Evolutionary conservation across 2,888 invertebrate genomes (phyloP), one percentile per base, ranked within the genome.

Genomic region (Parnassius glacialis): DNA sequence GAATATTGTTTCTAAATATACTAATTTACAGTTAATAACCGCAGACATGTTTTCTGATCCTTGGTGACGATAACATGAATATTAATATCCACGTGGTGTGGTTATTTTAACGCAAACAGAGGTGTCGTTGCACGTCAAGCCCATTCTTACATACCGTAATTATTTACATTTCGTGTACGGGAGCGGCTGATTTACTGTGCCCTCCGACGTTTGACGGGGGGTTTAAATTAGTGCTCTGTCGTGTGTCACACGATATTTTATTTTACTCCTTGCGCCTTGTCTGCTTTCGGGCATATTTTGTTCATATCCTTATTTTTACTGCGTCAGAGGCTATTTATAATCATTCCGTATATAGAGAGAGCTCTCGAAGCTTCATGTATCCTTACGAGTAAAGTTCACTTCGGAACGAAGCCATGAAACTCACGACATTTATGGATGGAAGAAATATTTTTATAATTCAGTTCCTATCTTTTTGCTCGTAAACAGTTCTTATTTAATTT

Each of bases 221-320:
- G 80, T 78, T 85, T 89, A 84, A 90, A 87, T 90, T 88, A 87
- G 83, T 84, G 80, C 79, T 78, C 78, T 81, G 85, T 83, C 84
- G 81, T 84, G 81, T 88, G 87, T 88, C 87, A 83, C 84, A 83
- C 78, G 77, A 83, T 79, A 83, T 85, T 83, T 89, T 85, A 83
- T 87, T 84, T 83, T 81, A 74, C 78, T 81, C 75, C 79, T 76
- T 75, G 70, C 72, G 71, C 68, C 74, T 74, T 70, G 72, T 68
- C 70, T 71, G 80, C 70, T 74, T 73, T 71, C 74, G 67, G 68
- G 74, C 79, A 78, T 77, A 80, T 82, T 84, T 82, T 80, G 81
- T 81, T 75, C 75, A 82, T 82, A 81, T 80, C 81, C 77, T 76
- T 78, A 82, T 84, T 81, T 84, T 83, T 79, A 76, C 72, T 72